Evolutionary conservation across 2,797 vertebrate species (phyloP), one percentile per base, ranked within the genome.

Genomic region (Centroberyx gerrardi): DNA sequence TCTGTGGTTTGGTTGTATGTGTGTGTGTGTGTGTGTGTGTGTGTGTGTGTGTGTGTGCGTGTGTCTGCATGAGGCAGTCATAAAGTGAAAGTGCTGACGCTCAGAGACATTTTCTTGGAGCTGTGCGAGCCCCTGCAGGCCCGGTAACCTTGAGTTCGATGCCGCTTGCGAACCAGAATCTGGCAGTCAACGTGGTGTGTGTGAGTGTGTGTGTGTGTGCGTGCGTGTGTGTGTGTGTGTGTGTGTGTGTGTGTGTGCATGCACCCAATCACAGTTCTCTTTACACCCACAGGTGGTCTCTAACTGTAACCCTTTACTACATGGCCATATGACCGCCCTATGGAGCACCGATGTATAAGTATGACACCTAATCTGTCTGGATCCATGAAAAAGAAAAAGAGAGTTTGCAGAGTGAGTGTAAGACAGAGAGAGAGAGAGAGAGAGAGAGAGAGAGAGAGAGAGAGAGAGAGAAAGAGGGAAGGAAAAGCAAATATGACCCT

Each of bases 21-120:
- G 54, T 65, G 53, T 58, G 14, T 58, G 14, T 40, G 44, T 62
- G 61, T 68, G 22, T 46, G 53, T 38, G 38, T 48, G 58, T 38
- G 53, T 49, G 38, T 65, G 55, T 60, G 48, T 51, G 40, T 67
- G 15, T 61, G 58, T 71, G 51, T 61, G 71, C 27, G 44, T 72
- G 71, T 77, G 73, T 72, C 38, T 71, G 54, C 28, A 8, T 55
- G 68, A 81, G 78, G 76, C 74, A 53, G 76, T 75, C 81, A 68
- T 81, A 77, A 83, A 83, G 85, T 65, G 68, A 85, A 82, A 87
- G 73, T 74, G 83, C 89, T 89, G 87, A 92, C 36, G 68, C 74
- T 85, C 55, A 36, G 73, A 88, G 85, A 82, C 70, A 60, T 88
- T 84, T 88, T 82, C 81, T 83, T 86, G 84, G 81, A 85, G 79